Conservation (phyloP, 2,113 vertebrate species). For the Shinisaurus crocodilurus region DNA sequence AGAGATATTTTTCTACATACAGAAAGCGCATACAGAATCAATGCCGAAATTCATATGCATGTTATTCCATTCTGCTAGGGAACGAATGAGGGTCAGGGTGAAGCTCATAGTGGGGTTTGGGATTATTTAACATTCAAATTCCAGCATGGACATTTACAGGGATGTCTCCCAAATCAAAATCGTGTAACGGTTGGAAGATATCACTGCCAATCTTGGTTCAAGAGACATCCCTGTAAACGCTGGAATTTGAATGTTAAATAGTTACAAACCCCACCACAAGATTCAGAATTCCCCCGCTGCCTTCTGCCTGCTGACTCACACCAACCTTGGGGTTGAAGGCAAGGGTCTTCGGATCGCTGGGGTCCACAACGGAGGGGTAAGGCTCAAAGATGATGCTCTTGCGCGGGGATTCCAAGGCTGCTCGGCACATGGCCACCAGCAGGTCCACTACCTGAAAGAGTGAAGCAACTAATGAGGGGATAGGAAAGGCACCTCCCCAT, state of each 20-base stretch:
- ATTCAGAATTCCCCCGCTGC: too few relatives aligned
- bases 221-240: background rate
- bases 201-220: background rate
- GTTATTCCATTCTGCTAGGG: background rate
- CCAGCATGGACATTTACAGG: too few relatives aligned
- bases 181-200: background rate
- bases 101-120: constrained; percentile 46
- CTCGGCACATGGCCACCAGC: constrained; percentile 97
- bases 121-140: constrained; percentile 40
- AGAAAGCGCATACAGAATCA: background rate
- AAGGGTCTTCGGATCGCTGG: constrained; percentile 96
- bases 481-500: fast-evolving
- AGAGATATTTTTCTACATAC: background rate
- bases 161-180: too few relatives aligned
- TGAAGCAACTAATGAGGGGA: background rate
- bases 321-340: constrained; percentile 98
- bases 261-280: background rate
- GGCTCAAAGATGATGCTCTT: constrained; percentile 99
- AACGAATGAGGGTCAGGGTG: background rate
- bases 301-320: background rate
- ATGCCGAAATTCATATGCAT: background rate
- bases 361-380: constrained; percentile 97
- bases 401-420: constrained; percentile 95
- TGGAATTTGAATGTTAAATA: background rate
- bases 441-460: constrained; percentile 91